Evolutionary conservation across 2,888 invertebrate genomes (phyloP).

Genomic region (Zaprionus obscuricornis): DNA sequence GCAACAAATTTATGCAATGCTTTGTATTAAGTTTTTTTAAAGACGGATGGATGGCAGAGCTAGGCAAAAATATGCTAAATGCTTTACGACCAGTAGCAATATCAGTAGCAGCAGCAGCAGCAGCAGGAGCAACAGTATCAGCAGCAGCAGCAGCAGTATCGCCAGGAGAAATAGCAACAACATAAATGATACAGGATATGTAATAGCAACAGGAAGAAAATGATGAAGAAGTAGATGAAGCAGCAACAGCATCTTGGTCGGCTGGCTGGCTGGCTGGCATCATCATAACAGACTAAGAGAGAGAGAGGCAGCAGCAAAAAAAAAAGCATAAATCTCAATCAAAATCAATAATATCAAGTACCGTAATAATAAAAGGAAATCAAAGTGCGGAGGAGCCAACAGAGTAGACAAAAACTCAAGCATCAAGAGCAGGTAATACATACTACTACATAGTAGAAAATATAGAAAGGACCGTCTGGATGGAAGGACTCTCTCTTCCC

Average conservation of each 20-base stretch:
- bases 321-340: conserved; percentile 76
- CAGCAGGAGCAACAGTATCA: conserved; percentile 1
- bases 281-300: too few relatives aligned
- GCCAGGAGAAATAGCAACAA: too few relatives aligned
- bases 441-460: too few relatives aligned
- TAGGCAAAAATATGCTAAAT: conserved; percentile 63
- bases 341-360: conserved; percentile 80
- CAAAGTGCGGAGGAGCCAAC: conserved; percentile 46
- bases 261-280: too few relatives aligned
- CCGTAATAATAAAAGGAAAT: conserved; percentile 72
- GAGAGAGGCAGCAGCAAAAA: too few relatives aligned
- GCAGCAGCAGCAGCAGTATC: conserved; percentile 4
- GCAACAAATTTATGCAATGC: conserved; percentile 59
- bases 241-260: conserved; percentile 21
- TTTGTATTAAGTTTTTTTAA: conserved; percentile 47
- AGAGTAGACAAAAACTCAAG: background rate
- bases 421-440: too few relatives aligned
- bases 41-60: conserved; percentile 9
- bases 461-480: conserved; percentile 1
- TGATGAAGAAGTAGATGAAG: background rate
- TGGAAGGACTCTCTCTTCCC: conserved; percentile 19
- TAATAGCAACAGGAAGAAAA: conserved; percentile 38
- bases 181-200: too few relatives aligned
- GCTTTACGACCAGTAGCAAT: conserved; percentile 30
- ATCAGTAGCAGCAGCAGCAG: background rate